phyloP scores from a whole-genome alignment of 2,113 vertebrate genomes.

The Daubentonia madagascariensis region DNA sequence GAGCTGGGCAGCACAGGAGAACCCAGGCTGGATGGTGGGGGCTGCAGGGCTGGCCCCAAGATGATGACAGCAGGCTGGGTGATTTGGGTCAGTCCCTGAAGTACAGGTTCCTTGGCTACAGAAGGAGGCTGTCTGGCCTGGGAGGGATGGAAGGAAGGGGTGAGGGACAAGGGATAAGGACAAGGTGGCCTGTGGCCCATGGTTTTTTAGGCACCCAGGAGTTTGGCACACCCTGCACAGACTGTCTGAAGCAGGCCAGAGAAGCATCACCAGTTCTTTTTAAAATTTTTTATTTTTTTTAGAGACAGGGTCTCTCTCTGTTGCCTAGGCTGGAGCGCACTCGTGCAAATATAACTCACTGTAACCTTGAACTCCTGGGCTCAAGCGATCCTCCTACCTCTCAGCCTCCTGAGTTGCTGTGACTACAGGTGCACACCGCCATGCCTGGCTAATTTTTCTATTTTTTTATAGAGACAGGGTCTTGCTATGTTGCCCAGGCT shows the following conservation, averaged over 20 bases:
- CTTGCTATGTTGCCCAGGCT: too few species aligned
- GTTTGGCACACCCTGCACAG: neutral
- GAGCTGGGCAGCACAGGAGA: neutral
- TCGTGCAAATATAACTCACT: too few species aligned
- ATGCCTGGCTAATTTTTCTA: too few species aligned
- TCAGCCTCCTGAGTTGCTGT: too few species aligned
- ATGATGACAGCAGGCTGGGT: neutral
- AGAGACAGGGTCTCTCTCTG: too few species aligned
- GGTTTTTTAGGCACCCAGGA: neutral
- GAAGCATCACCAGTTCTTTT: neutral
- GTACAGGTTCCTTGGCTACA: neutral
- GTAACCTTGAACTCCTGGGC: too few species aligned
- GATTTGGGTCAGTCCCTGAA: neutral
- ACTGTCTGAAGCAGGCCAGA: neutral
- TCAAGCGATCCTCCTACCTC: too few species aligned
- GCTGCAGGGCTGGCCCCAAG: neutral
- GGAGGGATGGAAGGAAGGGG: neutral
- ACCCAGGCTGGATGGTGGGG: neutral
- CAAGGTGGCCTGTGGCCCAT: neutral
- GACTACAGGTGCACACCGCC: too few species aligned
- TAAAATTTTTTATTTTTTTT: too few species aligned
- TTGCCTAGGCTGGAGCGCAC: too few species aligned
- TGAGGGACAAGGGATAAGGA: neutral
- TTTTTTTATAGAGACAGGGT: too few species aligned
- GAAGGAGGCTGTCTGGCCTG: neutral